phyloP scores from a whole-genome alignment of 2,797 vertebrate genomes.

The Synaphobranchus kaupii region DNA sequence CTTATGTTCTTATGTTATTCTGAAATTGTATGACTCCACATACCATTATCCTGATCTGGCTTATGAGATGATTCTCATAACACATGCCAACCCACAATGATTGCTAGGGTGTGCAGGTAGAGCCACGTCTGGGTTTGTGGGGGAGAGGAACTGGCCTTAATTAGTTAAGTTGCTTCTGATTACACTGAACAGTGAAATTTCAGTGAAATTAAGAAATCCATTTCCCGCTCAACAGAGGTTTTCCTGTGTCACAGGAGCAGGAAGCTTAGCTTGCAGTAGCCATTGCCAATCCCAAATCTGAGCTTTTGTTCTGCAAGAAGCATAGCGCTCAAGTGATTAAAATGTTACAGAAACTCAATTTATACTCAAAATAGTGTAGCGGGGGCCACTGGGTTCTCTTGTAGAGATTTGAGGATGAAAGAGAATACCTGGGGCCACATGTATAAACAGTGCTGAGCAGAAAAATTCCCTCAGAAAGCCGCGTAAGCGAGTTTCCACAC shows the following conservation, averaged over 20 bases:
- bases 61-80: neutral
- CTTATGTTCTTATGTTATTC: neutral
- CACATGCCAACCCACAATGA: neutral
- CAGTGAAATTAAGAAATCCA: neutral
- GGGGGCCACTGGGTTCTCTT: neutral
- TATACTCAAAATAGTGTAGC: neutral
- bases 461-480: too few species aligned
- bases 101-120: neutral
- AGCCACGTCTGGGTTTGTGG: neutral
- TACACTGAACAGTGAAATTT: too few species aligned
- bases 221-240: neutral
- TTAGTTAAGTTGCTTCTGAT: neutral
- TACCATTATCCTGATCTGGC: neutral
- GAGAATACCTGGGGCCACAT: neutral
- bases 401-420: neutral
- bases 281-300: neutral
- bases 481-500: too few species aligned
- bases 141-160: neutral
- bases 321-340: neutral
- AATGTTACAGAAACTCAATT: neutral
- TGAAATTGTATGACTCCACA: neutral
- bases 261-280: neutral
- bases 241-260: neutral
- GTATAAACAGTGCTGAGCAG: too few species aligned
- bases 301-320: neutral